phyloP scores from a whole-genome alignment of 2,797 vertebrate genomes.

The Amphiprion clarkii region DNA sequence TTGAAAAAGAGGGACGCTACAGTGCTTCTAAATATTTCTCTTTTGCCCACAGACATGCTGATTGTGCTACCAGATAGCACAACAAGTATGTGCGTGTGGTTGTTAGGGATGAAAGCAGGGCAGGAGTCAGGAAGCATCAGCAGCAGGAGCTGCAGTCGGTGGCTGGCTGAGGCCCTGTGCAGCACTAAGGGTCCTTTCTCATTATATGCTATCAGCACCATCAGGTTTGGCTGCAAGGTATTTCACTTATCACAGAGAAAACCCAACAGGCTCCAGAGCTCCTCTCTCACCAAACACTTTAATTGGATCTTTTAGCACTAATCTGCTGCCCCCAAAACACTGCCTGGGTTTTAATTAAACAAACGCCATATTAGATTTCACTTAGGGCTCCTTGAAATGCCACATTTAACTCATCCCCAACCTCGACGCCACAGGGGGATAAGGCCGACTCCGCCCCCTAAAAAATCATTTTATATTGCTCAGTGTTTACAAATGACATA shows the following conservation, averaged over 20 bases:
- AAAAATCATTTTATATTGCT: constrained; percentile 14
- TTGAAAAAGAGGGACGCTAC: constrained; percentile 18
- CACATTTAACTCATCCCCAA: constrained; percentile 39
- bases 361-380: constrained; percentile 66
- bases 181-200: constrained; percentile 47
- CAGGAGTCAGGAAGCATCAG: neutral
- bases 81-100: neutral
- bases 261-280: constrained; percentile 45
- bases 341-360: constrained; percentile 76
- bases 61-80: constrained; percentile 6
- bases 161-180: constrained; percentile 12
- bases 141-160: constrained; percentile 26
- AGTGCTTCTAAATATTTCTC: constrained; percentile 30
- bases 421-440: neutral
- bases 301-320: constrained; percentile 77
- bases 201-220: constrained; percentile 62
- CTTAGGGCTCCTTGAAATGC: constrained; percentile 54
- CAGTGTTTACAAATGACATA: constrained; percentile 6
- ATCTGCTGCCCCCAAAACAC: constrained; percentile 70
- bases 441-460: neutral
- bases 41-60: constrained; percentile 23
- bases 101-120: constrained; percentile 1
- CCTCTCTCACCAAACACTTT: constrained; percentile 68
- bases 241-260: constrained; percentile 67
- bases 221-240: constrained; percentile 67